Conservation (phyloP, 2,888 invertebrate species). For the Rhodophaea formosa region DNA sequence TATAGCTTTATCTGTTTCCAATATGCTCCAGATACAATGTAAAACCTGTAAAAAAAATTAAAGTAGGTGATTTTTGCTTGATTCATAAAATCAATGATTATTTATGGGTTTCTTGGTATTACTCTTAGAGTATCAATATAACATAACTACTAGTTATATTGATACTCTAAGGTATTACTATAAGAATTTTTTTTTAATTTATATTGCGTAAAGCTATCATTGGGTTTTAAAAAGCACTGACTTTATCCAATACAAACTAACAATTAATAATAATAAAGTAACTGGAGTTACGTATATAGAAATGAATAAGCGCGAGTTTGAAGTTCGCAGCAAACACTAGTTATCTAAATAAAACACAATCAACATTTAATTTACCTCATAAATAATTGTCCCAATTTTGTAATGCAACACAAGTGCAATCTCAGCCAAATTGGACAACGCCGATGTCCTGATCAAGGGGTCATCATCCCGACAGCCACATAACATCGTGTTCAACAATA, state of each 20-base stretch:
- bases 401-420: slow-evolving; percentile 87
- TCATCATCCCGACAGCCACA: slow-evolving; percentile 86
- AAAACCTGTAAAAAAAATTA: slow-evolving; percentile 81
- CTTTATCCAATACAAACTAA: too few species aligned
- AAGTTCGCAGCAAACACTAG: background rate
- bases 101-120: too few species aligned
- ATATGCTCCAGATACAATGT: slow-evolving; percentile 84
- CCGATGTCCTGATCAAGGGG: slow-evolving; percentile 87
- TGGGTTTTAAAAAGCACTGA: too few species aligned
- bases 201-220: too few species aligned
- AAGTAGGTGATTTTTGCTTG: background rate
- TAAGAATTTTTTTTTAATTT: too few species aligned
- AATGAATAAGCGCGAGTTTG: background rate
- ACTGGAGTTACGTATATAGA: too few species aligned
- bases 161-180: too few species aligned
- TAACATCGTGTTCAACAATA: slow-evolving; percentile 87
- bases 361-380: slow-evolving; percentile 81
- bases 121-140: too few species aligned
- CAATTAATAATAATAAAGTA: too few species aligned
- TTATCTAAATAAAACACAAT: background rate
- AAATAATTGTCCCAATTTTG: slow-evolving; percentile 85
- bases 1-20: slow-evolving; percentile 85
- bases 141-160: too few species aligned
- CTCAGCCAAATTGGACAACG: slow-evolving; percentile 91
- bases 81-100: too few species aligned